Evolutionary conservation across 2,888 invertebrate species (phyloP), one percentile per base, ranked within the genome.

Genomic region (Frankliniella intonsa): DNA sequence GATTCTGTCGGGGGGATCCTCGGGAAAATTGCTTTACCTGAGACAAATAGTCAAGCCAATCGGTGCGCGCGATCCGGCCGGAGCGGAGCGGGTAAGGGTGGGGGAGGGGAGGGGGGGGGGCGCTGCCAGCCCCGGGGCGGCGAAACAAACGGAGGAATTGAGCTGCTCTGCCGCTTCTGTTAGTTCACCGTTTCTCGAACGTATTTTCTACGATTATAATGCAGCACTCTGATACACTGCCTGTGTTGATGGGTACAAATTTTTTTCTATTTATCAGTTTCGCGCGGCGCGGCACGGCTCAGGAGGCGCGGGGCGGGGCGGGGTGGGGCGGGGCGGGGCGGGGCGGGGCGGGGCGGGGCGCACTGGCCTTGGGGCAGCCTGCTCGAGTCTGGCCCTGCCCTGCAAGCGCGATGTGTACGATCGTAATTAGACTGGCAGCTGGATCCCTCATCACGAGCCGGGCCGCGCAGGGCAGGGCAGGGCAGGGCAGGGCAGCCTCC

Each of bases 21-120:
- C 69, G 8, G 25, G 69, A 12, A 25, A 76, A 76, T 76, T 76
- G 69, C 69, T 76, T n/a, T 76, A 76, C 69, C 69, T 76, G 69
- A 76, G 25, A 76, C 25, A 22, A 76, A 76, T 25, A 25, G 69
- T 76, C 25, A 7, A 25, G 25, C 25, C 69, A 10, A 22, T 14
- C 62, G 12, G 55, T 17, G 12, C 14, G 14, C 55, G 55, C 55
- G 55, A 17, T 17, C 17, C 55, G 55, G 2, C 1, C 17, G 55
- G 17, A 55, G 55, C 14, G 62, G 62, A 2, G 25, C 22, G 25
- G 22, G 22, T 76, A 22, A 25, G 9, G 12, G 22, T 22, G 11
- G 8, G 69, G 25, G 22, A 0, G 22, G 62, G 3, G 62, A 0
- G 14, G 62, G 62, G 17, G 62, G 62, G 62, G 62, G 62, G 11